Base-by-base conservation (phyloP, 2,113 vertebrate species). In the Oreamnos americanus region DNA sequence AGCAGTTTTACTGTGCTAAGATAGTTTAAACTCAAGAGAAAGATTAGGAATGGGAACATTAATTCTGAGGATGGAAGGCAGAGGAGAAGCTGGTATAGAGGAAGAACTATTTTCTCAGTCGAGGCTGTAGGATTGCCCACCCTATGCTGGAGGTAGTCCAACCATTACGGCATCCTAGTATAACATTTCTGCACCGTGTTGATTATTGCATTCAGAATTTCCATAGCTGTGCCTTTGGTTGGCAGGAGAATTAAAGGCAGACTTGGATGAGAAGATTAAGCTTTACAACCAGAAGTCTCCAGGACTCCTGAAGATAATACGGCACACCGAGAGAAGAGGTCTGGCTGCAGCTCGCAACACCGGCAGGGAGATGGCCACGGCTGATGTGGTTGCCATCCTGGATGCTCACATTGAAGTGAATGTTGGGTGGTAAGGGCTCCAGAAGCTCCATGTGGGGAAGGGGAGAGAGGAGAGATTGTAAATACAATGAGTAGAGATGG, bases 331-430 rank as follows among this genome's bases (percentile, higher is more conserved):
- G 96, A 99, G 98, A 96, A 97, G 98, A 45, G 99, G 99, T 3
- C 98, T 99, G n/a, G 98, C 99, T 9, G 98, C 98, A 94, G 99
- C 99, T 57, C 97, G 98, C 28, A 97, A 99, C 82, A 99, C 99
- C 0, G 99, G 99, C 13, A 99, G 99, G 99, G 97, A 97, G 95
- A 95, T 49, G 3, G 98, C 99, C 43, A 93, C 33, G 0, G 99
- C 99, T 0, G 99, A 99, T 1, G 99, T 99, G 81, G 99, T 99
- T 7, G 99, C 99, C 88, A 99, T 99, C 93, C 94, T 99, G 95
- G 99, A 99, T 47, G 99, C 99, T 60, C 99, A 99, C 94, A 93
- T 99, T 92, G 99, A 99, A 98, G 99, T 99, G 64, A 99, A 99
- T 2, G 3, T 96, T 3, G 98, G 98, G 15, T 99, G 97, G 98